Base-by-base conservation (phyloP, 2,797 vertebrate genomes). In the Huso huso region DNA sequence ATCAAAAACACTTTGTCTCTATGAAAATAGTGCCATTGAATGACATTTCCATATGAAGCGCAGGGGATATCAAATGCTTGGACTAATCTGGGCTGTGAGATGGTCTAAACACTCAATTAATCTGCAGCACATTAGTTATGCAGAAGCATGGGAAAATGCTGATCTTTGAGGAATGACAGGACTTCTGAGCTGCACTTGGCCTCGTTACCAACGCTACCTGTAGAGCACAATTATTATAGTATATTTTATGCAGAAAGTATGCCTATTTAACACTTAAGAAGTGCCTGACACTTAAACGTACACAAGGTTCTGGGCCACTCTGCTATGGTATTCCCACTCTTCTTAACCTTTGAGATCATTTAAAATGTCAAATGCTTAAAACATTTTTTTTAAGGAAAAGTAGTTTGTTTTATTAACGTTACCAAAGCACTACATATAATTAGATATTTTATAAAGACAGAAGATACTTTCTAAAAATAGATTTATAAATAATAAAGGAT, bases 11-110 rank as follows among this genome's bases (percentile, higher is more conserved):
- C 77, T 83, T 83, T 84, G 79, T 87, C 78, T 69, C 70, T 76
- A 76, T 79, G 80, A 84, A 85, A 85, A 76, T 81, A 74, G 79
- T 86, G 74, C 76, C 70, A 70, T 74, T 79, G 79, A 82, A 79
- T 82, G 81, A 72, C 73, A 79, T 88, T 88, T 86, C 82, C 82
- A 84, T 83, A 81, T 83, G 84, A 85, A 82, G 78, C 76, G 74
- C 77, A 72, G 72, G 73, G 74, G 74, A 74, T 81, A 81, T 82
- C 79, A 82, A 76, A 77, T 84, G 77, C 81, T 77, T 9, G 75
- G 80, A 78, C 84, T 86, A 80, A 82, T 86, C 78, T 83, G 79
- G 68, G 66, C 72, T 82, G 78, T 80, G 6, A 82, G 72, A 70
- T 77, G 78, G 78, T 74, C 74, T 79, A 71, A 78, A 74, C 72